These are phyloP conservation scores for Peromyscus melanophrys DNA, from an alignment of 2,797 vertebrate species.

Conservation along the genomic window DNA sequence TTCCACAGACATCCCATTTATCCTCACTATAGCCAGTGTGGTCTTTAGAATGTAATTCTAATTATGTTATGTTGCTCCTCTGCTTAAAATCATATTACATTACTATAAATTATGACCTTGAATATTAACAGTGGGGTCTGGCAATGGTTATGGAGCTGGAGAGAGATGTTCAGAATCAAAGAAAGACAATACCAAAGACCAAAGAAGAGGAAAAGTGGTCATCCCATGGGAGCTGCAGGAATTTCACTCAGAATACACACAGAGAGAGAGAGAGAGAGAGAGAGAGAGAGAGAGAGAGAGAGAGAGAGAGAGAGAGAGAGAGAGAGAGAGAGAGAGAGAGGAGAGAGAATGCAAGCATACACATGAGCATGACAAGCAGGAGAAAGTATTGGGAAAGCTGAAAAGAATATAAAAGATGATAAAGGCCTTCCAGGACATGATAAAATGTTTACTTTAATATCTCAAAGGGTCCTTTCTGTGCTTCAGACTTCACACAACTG, in stretches of 20 bases:
- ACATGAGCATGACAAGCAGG: neutral
- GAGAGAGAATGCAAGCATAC: neutral
- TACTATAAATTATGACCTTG: constrained; percentile 14
- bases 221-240: neutral
- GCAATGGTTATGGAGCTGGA: neutral
- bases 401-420: neutral
- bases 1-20: neutral
- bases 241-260: neutral
- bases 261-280: neutral
- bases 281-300: neutral
- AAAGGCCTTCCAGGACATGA: neutral
- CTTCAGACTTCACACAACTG: neutral
- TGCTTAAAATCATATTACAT: constrained; percentile 2
- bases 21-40: neutral
- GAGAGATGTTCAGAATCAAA: constrained; percentile 24
- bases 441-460: neutral
- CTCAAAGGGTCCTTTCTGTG: neutral
- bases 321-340: no score
- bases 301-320: no score
- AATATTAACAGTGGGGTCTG: neutral
- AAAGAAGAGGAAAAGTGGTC: constrained; percentile 22
- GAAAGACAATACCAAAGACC: neutral
- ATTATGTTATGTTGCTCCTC: neutral
- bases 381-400: neutral
- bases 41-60: neutral